Evolutionary conservation across 2,797 vertebrate genomes (phyloP), one percentile per base, ranked within the genome.

Genomic region (Thaleichthys pacificus): DNA sequence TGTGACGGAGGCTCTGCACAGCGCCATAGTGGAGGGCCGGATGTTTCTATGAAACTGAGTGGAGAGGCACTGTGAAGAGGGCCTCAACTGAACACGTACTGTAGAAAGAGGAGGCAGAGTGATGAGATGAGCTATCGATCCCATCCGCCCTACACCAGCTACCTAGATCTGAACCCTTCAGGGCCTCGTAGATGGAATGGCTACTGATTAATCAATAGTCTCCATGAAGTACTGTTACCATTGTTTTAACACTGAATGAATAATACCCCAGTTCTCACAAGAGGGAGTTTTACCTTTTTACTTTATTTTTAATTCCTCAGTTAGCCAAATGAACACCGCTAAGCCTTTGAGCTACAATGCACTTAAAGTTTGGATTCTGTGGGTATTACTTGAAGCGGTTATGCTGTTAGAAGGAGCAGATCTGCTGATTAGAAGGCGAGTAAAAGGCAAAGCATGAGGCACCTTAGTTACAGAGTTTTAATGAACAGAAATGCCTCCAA

Each of bases 1-100:
- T 0, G 61, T 98, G 68, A 91, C 94, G 0, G 93, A 95, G 69
- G 82, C 85, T 65, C 79, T 96, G 19, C 92, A 94, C 61, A 85
- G 69, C 12, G 86, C 89, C 65, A 92, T 98, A 81, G 83, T 74
- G 2, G 88, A 94, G 0, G 95, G 95, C 6, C 92, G 92, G 74
- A 91, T 93, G 12, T 82, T 92, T 57, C 90, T 98, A 80, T 98
- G 92, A 96, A 75, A 70, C 51, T 77, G 47, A 38, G 11, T 3
- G 51, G 32, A 69, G 70, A 47, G 51, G 19, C 56, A 58, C 70
- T 61, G 73, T 69, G 75, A 57, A 19, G 61, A 47, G 70, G 66
- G 68, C 69, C 73, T 82, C 70, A n/a, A 32, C 72, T 66, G 56
- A 75, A 78, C 60, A 73, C 61, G 22, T 82, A 68, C 56, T 73